These are phyloP conservation scores for Heliconius ismenius DNA, from an alignment of 2,888 invertebrate species.

Conservation along the genomic window DNA sequence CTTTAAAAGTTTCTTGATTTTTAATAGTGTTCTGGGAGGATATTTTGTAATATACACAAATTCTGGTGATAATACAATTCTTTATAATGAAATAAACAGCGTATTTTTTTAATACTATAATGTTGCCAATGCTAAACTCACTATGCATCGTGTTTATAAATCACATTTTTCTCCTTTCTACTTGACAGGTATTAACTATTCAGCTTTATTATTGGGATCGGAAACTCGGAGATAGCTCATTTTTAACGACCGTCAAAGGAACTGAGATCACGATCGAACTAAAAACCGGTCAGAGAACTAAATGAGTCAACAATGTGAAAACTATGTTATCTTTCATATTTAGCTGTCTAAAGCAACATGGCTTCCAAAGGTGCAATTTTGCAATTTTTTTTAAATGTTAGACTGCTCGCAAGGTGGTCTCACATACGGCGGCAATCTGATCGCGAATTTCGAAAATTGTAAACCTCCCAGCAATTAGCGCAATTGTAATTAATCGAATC, in stretches of 20 bases:
- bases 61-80: neutral
- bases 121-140: constrained; percentile 10
- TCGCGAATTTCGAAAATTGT: constrained; percentile 1
- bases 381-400: neutral
- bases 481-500: constrained; percentile 25
- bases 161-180: constrained; percentile 33
- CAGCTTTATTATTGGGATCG: constrained; percentile 40
- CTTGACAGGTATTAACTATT: constrained; percentile 41
- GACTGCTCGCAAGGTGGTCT: constrained; percentile 14
- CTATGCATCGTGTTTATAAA: constrained; percentile 27
- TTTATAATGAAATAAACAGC: neutral
- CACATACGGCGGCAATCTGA: constrained; percentile 10
- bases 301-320: constrained; percentile 47
- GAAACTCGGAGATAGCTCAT: constrained; percentile 42
- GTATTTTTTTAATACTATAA: neutral
- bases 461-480: constrained; percentile 14
- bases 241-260: constrained; percentile 46
- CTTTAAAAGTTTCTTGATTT: neutral
- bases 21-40: neutral
- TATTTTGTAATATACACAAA: neutral
- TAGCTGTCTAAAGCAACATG: neutral
- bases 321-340: constrained; percentile 69
- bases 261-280: constrained; percentile 46
- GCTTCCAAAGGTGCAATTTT: neutral
- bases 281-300: constrained; percentile 45